Evolutionary conservation across 2,888 invertebrate genomes (phyloP), one percentile per base, ranked within the genome.

Genomic region (Euclidia mi): DNA sequence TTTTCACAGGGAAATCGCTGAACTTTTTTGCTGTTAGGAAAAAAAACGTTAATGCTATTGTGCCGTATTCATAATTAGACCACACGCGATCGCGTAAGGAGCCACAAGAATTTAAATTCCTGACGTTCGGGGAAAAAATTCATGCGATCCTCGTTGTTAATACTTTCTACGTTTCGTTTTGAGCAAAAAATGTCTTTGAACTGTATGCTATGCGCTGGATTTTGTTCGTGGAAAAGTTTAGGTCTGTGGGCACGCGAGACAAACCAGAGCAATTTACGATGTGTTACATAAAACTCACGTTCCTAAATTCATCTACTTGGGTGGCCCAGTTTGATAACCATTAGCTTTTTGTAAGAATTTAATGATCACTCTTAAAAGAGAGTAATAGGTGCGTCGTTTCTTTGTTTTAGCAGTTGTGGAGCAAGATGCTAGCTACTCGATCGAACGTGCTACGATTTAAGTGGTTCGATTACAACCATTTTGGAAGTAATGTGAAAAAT

Each of bases 21-120:
- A 78, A 79, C 79, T 82, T 84, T 85, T 81, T 70, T 66, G 60
- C 60, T 59, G 56, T 60, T 40, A 61, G 57, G 15, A 37, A 53
- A 72, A 79, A 79, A 83, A 84, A 83, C 59, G 62, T 78, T 79
- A 81, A 78, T 76, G 79, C 76, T 77, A 81, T 81, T 84, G 80
- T 81, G 75, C 81, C 76, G 84, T 86, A 86, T 85, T 91, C 90
- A 90, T 89, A 90, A 92, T 92, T 87, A 93, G 94, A 93, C 93
- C 94, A 93, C 94, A 94, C 94, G 92, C 93, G 90, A 92, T 86
- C 87, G 88, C 59, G 82, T 78, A 90, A 88, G 81, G 82, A 88
- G 87, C 77, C 79, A 76, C 82, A 88, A 86, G 90, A 91, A 93
- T 93, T 92, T 91, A 87, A 92, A 93, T 91, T 90, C 88, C 85